Evolutionary conservation across 2,113 vertebrate genomes (phyloP).

Genomic region (Vulpes lagopus): DNA sequence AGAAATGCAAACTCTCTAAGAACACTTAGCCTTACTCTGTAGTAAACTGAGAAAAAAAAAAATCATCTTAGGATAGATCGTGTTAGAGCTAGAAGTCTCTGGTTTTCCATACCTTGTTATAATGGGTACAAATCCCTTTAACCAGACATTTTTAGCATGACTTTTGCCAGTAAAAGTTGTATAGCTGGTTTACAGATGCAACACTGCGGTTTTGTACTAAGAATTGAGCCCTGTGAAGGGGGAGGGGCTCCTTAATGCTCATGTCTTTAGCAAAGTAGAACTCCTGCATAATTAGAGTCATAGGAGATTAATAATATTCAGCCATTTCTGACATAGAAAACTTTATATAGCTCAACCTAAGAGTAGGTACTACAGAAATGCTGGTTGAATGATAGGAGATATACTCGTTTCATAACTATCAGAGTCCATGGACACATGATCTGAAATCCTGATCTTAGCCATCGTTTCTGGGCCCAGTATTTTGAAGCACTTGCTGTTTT

Average conservation of each 20-base stretch:
- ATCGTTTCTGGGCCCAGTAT: background rate
- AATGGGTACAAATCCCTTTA: too few species aligned
- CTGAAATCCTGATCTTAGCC: background rate
- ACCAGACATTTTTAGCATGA: background rate
- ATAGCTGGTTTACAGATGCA: background rate
- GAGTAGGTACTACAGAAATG: background rate
- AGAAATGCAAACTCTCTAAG: background rate
- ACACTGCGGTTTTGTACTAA: background rate
- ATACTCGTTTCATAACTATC: background rate
- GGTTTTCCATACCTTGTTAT: background rate
- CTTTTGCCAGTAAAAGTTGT: background rate
- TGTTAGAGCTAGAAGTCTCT: background rate
- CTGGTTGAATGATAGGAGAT: background rate
- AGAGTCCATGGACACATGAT: background rate
- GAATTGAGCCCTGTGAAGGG: background rate
- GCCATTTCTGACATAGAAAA: background rate
- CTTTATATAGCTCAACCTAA: background rate
- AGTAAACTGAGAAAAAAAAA: background rate
- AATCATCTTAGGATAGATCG: background rate
- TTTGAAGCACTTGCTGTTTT: background rate
- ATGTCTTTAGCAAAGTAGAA: background rate
- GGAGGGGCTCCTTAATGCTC: background rate
- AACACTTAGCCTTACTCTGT: background rate
- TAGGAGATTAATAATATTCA: too few species aligned
- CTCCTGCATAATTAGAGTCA: accelerated